These are phyloP conservation scores for Myiopsitta monachus DNA, from an alignment of 2,113 vertebrate species.

Conservation along the genomic window DNA sequence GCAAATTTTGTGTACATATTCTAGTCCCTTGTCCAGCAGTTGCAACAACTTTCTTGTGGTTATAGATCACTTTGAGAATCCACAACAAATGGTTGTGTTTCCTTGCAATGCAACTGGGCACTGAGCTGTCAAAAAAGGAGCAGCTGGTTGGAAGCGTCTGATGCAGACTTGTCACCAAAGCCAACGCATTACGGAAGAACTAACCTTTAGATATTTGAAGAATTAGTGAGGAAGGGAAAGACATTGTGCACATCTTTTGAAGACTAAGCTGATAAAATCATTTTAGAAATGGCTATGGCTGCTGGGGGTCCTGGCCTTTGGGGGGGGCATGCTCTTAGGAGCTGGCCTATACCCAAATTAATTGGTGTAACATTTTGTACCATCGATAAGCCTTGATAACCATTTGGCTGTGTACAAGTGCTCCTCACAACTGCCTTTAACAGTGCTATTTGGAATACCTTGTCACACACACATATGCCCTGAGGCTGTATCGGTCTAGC, in stretches of 20 bases:
- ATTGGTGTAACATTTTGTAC: neutral
- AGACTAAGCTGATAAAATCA: neutral
- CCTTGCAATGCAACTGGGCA: neutral
- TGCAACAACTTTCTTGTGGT: neutral
- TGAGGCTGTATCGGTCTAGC: neutral
- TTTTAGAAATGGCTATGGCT: neutral
- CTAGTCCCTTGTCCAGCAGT: neutral
- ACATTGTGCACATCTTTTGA: neutral
- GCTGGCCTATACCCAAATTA: neutral
- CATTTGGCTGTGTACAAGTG: neutral
- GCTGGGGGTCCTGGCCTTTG: neutral
- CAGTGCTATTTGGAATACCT: neutral
- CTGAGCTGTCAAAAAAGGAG: neutral
- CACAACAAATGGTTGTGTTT: neutral
- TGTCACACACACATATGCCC: rapidly evolving
- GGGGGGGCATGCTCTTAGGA: rapidly evolving
- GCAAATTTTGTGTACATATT: rapidly evolving
- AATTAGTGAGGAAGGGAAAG: neutral
- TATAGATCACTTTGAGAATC: neutral
- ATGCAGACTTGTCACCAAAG: neutral
- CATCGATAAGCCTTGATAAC: neutral
- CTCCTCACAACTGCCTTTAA: neutral
- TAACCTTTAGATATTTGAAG: neutral
- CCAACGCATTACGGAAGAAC: neutral
- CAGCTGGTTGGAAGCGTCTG: neutral